A percentile compares a stretch with the other conserved stretches of the same genome.
Evolutionary conservation across 1,140 invertebrate species (phyloP).

Genomic region (Tetragnatha versicolor): DNA sequence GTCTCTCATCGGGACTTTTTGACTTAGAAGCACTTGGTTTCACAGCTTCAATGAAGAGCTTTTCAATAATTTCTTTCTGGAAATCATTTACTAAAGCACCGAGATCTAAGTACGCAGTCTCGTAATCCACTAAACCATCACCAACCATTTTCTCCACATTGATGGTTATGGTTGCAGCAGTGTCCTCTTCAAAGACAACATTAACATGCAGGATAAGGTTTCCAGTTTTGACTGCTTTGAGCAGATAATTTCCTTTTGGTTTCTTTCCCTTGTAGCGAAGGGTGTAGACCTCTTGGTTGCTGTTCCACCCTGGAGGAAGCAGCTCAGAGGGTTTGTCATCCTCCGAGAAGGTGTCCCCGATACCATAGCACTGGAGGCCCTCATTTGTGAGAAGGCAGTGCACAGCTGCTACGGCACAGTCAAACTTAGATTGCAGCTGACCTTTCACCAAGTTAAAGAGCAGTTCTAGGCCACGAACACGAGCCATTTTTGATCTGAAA

Average conservation of each 20-base stretch:
- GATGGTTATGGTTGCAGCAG: background rate
- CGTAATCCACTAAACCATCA: background rate
- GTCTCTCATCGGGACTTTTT: background rate
- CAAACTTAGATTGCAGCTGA: conserved; percentile 21
- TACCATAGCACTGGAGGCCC: conserved; percentile 28
- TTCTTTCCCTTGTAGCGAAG: conserved; percentile 16
- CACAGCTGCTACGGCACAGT: conserved; percentile 24
- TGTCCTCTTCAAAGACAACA: conserved; percentile 19
- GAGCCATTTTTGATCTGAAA: too few relatives aligned
- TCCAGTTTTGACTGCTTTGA: conserved; percentile 29
- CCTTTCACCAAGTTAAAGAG: conserved; percentile 5
- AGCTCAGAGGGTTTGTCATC: background rate
- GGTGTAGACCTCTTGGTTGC: conserved; percentile 37
- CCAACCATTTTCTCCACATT: background rate
- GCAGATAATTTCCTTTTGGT: background rate
- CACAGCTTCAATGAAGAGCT: background rate
- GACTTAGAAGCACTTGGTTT: background rate
- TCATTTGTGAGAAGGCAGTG: conserved; percentile 41
- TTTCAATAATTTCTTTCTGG: background rate
- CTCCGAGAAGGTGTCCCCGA: conserved; percentile 7
- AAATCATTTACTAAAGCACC: background rate
- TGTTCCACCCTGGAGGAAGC: conserved; percentile 29
- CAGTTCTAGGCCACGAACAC: conserved; percentile 35
- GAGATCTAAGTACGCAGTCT: conserved; percentile 2
- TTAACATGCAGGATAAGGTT: conserved; percentile 22